Base-by-base conservation (phyloP, 2,888 invertebrate genomes). In the Biston stratarius region DNA sequence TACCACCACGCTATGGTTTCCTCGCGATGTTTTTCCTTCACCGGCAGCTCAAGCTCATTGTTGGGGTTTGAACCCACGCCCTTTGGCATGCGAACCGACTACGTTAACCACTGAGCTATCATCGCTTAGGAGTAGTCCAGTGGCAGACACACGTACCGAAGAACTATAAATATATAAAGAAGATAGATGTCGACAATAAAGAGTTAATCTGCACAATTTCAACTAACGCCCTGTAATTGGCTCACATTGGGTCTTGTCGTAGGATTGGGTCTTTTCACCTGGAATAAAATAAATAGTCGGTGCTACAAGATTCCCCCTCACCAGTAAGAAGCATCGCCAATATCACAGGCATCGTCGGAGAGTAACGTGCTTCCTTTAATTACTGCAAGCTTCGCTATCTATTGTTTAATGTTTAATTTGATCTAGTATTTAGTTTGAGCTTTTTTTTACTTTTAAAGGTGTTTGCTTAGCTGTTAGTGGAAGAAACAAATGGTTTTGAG, bases 321-420 rank as follows among this genome's bases (percentile, higher is more conserved):
- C 61, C 44, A n/a, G 38, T 14, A 36, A 56, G 56, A 56, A n/a
- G n/a, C n/a, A n/a, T n/a, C n/a, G n/a, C 60, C 60, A 65, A 65
- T 65, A 65, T 42, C 44, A 12, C n/a, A 11, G 6, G 14, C 48
- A 11, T 12, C 11, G 33, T 33, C n/a, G 47, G 59, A 53, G 40
- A 55, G 68, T 58, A 48, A 69, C 62, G 71, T 70, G 71, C 73
- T 73, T 62, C 49, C 53, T 9, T 64, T 73, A 71, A 73, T 71
- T 73, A 71, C 69, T 55, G 67, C 64, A 65, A 64, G 36, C 45
- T 15, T 61, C 52, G 58, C 44, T 44, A 64, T 60, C 49, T 60
- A 59, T 60, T 48, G 40, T 52, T 8, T 14, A 45, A n/a, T n/a
- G 64, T 24, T 42, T 42, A 42, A 60, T 51, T 36, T 9, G 51